A percentile compares a stretch with the other conserved stretches of the same genome.
Evolutionary conservation across 2,888 invertebrate species (phyloP).

Genomic region (Patella caerulea): DNA sequence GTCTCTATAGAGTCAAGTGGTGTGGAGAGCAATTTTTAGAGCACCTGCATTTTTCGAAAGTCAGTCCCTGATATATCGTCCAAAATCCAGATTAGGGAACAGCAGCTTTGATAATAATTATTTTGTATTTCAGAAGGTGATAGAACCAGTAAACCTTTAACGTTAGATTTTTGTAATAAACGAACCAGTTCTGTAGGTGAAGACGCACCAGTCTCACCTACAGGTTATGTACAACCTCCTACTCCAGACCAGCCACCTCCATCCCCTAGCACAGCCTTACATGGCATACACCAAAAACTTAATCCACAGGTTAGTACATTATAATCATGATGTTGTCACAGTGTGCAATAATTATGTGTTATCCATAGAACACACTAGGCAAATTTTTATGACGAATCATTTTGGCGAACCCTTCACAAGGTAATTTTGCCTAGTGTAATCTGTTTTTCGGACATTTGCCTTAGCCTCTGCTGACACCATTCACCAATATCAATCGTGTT

Average conservation of each 20-base stretch:
- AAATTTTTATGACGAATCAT: not conserved
- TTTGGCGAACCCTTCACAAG: too few species aligned
- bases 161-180: slow-evolving; percentile 45
- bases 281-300: slow-evolving; percentile 90
- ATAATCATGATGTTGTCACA: too few species aligned
- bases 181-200: slow-evolving; percentile 20
- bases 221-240: slow-evolving; percentile 91
- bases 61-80: too few species aligned
- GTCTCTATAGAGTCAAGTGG: too few species aligned
- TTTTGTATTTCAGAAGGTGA: slow-evolving; percentile 16
- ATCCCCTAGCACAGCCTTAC: slow-evolving; percentile 88
- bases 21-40: too few species aligned
- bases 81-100: too few species aligned
- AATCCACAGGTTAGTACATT: slow-evolving; percentile 81
- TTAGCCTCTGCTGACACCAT: too few species aligned
- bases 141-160: slow-evolving; percentile 44
- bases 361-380: not conserved
- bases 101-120: not conserved
- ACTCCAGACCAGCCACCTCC: slow-evolving; percentile 96
- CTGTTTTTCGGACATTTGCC: too few species aligned
- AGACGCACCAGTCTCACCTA: slow-evolving; percentile 83
- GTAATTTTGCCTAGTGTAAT: too few species aligned
- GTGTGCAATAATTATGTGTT: too few species aligned
- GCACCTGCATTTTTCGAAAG: too few species aligned
- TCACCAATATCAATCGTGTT: too few species aligned